Evolutionary conservation across 2,888 invertebrate species (phyloP), one percentile per base, ranked within the genome.

Genomic region (Diarsia mendica): DNA sequence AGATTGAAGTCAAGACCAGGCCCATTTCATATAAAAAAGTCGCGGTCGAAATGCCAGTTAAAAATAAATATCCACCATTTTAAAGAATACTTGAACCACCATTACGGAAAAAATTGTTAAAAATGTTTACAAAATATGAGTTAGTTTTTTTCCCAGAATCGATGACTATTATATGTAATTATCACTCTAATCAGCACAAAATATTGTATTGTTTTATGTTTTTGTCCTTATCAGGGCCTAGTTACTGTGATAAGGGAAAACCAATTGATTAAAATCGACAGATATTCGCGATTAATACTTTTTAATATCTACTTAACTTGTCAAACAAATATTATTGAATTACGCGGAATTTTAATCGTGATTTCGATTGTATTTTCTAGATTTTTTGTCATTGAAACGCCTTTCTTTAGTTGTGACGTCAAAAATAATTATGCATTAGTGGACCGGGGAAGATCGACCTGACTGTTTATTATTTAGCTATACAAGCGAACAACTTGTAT

Each of bases 131-230:
- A 28, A 84, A 65, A 79, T 48, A 84, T 64, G 39, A 9, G 5
- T 83, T 65, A 9, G 20, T 18, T 15, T 64, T 64, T 15, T 80
- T 80, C 85, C 20, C 53, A 55, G 80, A 84, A 80, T 28, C 5
- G 49, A 63, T 64, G 46, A 73, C 48, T 80, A n/a, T 60, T 84
- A 1, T 15, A 2, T 20, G 77, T 65, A 74, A 67, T 66, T 71
- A 83, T 61, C 63, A 72, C 2, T 44, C 8, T 49, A 77, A 79
- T 61, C 84, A 44, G 11, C 20, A 46, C 63, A 70, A 74, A 71
- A 78, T 82, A 66, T 82, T 82, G n/a, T n/a, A 82, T 82, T 82
- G 82, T 82, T 82, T 82, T 77, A 70, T 65, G 49, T 67, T 71
- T 78, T 70, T 74, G 71, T 60, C 9, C 2, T 72, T 83, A 79